Evolutionary conservation across 1,140 invertebrate species (phyloP).

Genomic region (Sycophila sp.): DNA sequence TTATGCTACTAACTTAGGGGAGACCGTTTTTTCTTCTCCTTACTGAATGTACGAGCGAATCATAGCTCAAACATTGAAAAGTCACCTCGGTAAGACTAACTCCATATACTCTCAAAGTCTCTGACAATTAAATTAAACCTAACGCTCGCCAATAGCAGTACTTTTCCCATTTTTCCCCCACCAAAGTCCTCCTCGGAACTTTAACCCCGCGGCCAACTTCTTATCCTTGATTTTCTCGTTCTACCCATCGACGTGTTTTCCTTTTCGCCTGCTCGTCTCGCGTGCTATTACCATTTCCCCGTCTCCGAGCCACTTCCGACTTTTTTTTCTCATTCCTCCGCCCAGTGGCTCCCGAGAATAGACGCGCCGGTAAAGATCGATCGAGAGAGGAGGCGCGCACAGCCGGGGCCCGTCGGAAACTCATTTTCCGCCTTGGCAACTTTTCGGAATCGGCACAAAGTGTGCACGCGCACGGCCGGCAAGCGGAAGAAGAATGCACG

Average conservation of each 20-base stretch:
- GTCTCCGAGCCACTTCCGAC: conserved; percentile 13
- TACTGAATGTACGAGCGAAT: no score
- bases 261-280: background rate
- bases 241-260: background rate
- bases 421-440: conserved; percentile 59
- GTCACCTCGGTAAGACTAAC: no score
- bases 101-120: no score
- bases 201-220: no score
- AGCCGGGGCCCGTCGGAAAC: conserved; percentile 41
- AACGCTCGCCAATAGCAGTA: no score
- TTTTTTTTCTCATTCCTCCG: conserved; percentile 25
- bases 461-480: background rate
- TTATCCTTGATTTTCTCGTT: no score
- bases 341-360: background rate
- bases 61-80: no score
- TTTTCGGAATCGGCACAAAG: conserved; percentile 51
- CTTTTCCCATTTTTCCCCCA: no score
- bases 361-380: background rate
- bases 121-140: no score
- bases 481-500: background rate
- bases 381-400: background rate
- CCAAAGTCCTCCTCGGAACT: no score
- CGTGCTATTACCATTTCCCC: conserved; percentile 18
- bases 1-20: no score
- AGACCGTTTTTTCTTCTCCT: no score